These are phyloP conservation scores for Meloidogyne hapla DNA, from an alignment of 1,140 invertebrate species.

Conservation along the genomic window DNA sequence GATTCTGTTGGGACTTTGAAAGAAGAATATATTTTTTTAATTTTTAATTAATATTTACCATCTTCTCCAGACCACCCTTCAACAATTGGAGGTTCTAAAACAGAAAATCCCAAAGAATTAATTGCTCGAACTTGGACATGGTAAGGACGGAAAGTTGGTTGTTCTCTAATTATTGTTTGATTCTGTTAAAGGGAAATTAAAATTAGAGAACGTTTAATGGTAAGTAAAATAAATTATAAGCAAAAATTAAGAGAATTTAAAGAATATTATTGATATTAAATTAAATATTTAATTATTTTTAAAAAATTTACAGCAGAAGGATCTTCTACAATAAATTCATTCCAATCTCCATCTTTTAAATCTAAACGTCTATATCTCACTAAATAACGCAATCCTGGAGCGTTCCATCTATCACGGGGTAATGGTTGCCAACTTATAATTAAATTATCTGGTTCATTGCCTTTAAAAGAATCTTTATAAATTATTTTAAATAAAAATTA, in stretches of 20 bases:
- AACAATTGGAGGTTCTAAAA: constrained; percentile 77
- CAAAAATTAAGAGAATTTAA: too few species aligned
- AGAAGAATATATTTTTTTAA: not conserved
- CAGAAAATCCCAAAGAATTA: constrained; percentile 84
- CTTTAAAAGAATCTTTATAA: not conserved
- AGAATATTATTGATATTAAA: constrained; percentile 8
- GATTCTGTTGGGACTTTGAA: constrained; percentile 49
- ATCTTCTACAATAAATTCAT: constrained; percentile 73
- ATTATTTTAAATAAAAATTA: not conserved
- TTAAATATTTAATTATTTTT: constrained; percentile 9
- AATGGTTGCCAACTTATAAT: constrained; percentile 79
- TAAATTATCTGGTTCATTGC: constrained; percentile 81
- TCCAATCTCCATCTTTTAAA: constrained; percentile 64
- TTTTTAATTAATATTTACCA: constrained; percentile 66
- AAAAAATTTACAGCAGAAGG: constrained; percentile 49
- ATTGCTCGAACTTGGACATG: constrained; percentile 85
- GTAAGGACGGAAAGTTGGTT: constrained; percentile 86
- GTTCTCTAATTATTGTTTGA: constrained; percentile 72
- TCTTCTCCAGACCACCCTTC: constrained; percentile 93
- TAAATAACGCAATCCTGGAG: constrained; percentile 83
- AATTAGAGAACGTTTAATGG: too few species aligned
- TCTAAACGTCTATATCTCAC: constrained; percentile 79
- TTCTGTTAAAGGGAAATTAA: constrained; percentile 47
- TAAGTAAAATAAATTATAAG: too few species aligned
- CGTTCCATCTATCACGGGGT: constrained; percentile 94